Evolutionary conservation across 2,888 invertebrate species (phyloP).

Genomic region (Troides helena): DNA sequence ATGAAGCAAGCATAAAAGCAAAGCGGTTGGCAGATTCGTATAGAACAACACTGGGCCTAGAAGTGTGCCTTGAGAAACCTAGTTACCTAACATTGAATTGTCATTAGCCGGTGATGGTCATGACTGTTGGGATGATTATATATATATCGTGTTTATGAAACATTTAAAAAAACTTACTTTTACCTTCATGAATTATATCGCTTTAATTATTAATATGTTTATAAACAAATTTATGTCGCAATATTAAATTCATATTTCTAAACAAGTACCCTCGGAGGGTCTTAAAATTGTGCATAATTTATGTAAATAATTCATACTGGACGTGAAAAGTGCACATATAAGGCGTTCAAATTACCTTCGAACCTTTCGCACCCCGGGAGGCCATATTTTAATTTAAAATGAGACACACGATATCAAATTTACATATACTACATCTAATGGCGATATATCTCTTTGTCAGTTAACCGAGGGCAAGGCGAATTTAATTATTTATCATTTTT

Average conservation of each 20-base stretch:
- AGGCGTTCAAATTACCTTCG: constrained; percentile 20
- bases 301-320: constrained; percentile 33
- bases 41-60: too few relatives aligned
- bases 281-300: constrained; percentile 33
- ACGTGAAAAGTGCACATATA: constrained; percentile 30
- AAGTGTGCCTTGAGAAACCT: too few relatives aligned
- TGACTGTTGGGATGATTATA: too few relatives aligned
- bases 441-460: neutral
- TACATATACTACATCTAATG: neutral
- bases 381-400: constrained; percentile 26
- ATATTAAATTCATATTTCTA: constrained; percentile 2
- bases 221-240: neutral
- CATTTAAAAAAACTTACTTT: neutral
- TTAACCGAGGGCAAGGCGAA: neutral
- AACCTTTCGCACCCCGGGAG: constrained; percentile 18
- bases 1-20: too few relatives aligned
- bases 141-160: too few relatives aligned
- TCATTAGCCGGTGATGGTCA: too few relatives aligned
- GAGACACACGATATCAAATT: constrained; percentile 1
- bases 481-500: neutral
- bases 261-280: constrained; percentile 26
- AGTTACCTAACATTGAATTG: too few relatives aligned
- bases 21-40: too few relatives aligned
- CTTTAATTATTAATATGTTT: neutral
- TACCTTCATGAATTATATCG: neutral